phyloP scores from a whole-genome alignment of 92 coral and sea anemone genomes.

The Epizoanthus fatuus region DNA sequence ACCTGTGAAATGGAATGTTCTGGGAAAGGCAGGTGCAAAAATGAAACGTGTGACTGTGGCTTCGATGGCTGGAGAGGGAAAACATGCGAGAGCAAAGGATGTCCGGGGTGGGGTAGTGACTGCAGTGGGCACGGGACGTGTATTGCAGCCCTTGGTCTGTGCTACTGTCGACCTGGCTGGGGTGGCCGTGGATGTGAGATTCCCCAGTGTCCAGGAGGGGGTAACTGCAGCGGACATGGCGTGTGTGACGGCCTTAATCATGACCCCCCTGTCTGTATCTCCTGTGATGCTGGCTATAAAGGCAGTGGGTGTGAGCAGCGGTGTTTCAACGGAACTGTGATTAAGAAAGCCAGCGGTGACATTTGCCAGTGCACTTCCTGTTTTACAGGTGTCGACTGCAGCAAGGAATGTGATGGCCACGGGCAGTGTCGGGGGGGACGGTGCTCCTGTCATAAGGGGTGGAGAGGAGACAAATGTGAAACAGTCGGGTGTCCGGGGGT shows the following conservation, averaged over 20 bases:
- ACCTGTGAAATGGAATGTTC: constrained; percentile 75
- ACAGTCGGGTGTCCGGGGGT: constrained; percentile 75
- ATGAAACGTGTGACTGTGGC: constrained; percentile 76
- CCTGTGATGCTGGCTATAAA: constrained; percentile 68
- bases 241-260: constrained; percentile 67
- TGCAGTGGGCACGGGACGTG: constrained; percentile 79
- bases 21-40: constrained; percentile 68
- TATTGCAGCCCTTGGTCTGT: constrained; percentile 65
- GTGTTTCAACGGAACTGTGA: constrained; percentile 63
- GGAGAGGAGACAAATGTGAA: constrained; percentile 77
- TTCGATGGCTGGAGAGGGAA: constrained; percentile 83
- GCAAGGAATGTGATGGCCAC: constrained; percentile 71
- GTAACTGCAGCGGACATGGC: constrained; percentile 76
- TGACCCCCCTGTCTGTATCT: constrained; percentile 73
- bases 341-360: constrained; percentile 18
- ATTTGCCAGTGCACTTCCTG: constrained; percentile 67
- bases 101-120: constrained; percentile 80
- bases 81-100: constrained; percentile 66
- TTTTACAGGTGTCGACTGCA: constrained; percentile 72
- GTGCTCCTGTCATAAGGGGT: constrained; percentile 69
- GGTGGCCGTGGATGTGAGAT: constrained; percentile 70
- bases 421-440: constrained; percentile 61
- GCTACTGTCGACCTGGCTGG: constrained; percentile 83
- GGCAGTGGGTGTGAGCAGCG: constrained; percentile 73
- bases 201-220: constrained; percentile 81